phyloP scores from a whole-genome alignment of 1,140 invertebrate genomes.

The Oscheius sp. region DNA sequence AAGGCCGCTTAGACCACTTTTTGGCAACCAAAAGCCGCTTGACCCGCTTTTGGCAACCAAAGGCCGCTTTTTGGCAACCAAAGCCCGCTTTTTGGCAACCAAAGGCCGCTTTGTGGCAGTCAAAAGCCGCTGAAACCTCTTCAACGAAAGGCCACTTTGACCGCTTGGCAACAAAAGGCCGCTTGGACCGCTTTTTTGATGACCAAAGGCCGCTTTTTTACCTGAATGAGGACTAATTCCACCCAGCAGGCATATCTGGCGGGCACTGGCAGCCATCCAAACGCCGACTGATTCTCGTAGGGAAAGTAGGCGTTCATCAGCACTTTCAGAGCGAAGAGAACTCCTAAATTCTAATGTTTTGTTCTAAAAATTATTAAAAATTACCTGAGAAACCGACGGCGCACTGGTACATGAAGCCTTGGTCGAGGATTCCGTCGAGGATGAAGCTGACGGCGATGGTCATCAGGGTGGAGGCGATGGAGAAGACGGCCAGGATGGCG shows the following conservation, averaged over 20 bases:
- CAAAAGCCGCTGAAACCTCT: too few relatives aligned
- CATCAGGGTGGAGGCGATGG: conserved; percentile 65
- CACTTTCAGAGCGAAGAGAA: conserved; percentile 72
- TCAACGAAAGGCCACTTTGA: too few relatives aligned
- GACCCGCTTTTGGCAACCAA: background rate
- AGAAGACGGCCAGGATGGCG: conserved; percentile 67
- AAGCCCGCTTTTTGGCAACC: too few relatives aligned
- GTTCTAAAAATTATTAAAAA: background rate
- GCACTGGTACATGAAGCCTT: conserved; percentile 66
- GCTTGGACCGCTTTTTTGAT: too few relatives aligned
- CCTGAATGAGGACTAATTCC: conserved; percentile 71
- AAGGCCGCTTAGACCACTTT: too few relatives aligned
- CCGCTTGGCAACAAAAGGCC: too few relatives aligned
- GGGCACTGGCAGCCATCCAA: conserved; percentile 67
- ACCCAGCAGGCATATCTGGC: conserved; percentile 70
- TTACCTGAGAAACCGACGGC: conserved; percentile 67
- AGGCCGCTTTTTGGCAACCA: too few relatives aligned
- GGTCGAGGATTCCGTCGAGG: conserved; percentile 45
- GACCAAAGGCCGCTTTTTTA: conserved; percentile 63
- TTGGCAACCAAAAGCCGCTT: too few relatives aligned
- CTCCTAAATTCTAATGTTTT: conserved; percentile 58
- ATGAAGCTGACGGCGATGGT: conserved; percentile 64
- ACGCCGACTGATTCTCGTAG: conserved; percentile 63
- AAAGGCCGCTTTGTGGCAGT: too few relatives aligned
- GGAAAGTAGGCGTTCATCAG: conserved; percentile 64